These are phyloP conservation scores for Acheta domesticus DNA, from an alignment of 2,888 invertebrate genomes.

Conservation along the genomic window DNA sequence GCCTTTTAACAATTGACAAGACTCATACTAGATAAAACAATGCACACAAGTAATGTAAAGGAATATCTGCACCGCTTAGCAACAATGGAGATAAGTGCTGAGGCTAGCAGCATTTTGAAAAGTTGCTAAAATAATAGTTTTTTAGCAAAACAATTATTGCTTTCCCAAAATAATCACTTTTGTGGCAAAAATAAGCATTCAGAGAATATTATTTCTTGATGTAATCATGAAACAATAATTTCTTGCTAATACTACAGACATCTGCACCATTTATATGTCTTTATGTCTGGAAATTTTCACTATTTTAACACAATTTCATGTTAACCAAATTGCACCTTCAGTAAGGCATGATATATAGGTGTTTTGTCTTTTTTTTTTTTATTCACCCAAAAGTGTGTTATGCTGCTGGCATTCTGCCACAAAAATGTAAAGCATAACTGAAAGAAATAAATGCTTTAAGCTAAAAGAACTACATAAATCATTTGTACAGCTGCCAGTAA, in stretches of 20 bases:
- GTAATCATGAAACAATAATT: too few relatives aligned
- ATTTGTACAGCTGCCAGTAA: conserved; percentile 3
- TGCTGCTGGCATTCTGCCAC: background rate
- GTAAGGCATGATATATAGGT: too few relatives aligned
- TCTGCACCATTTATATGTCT: too few relatives aligned
- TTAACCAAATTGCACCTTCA: too few relatives aligned
- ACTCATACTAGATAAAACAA: background rate
- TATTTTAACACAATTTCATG: too few relatives aligned
- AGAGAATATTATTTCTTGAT: too few relatives aligned
- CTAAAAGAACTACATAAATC: background rate
- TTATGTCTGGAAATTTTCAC: too few relatives aligned
- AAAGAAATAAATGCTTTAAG: background rate
- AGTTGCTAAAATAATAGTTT: background rate
- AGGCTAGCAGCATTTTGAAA: background rate
- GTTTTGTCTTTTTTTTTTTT: too few relatives aligned
- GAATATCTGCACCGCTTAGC: conserved; percentile 1
- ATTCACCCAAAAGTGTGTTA: too few relatives aligned
- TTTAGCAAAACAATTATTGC: conserved; percentile 18
- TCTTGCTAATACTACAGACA: too few relatives aligned
- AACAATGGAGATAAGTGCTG: background rate
- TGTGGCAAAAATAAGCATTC: background rate
- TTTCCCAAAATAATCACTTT: background rate
- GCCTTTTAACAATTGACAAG: background rate
- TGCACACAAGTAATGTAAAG: background rate
- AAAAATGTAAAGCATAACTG: background rate